Conservation (phyloP, 2,888 invertebrate species). For the Phrixothrix hirtus region DNA sequence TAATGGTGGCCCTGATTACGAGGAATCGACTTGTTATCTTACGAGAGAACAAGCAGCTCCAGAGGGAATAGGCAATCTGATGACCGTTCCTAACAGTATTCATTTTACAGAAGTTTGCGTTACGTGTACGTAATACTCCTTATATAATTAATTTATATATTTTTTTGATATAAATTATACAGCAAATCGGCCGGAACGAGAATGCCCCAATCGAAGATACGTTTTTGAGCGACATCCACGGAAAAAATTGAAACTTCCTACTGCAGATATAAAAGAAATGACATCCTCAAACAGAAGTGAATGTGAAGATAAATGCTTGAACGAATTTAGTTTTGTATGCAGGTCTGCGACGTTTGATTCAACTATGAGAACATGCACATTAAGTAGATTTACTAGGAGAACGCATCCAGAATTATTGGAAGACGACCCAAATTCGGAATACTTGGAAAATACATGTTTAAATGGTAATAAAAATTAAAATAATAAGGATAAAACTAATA, state of each 20-base stretch:
- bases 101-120: conserved; percentile 90
- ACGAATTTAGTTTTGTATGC: conserved; percentile 87
- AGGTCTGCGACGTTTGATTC: conserved; percentile 85
- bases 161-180: not conserved
- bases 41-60: conserved; percentile 84
- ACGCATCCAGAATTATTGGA: conserved; percentile 84
- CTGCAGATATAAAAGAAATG: conserved; percentile 82
- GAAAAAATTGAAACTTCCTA: conserved; percentile 78
- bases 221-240: conserved; percentile 86
- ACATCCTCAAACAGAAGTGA: conserved; percentile 84
- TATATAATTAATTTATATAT: not conserved
- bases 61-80: conserved; percentile 86
- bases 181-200: conserved; percentile 85
- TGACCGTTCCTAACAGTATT: conserved; percentile 85
- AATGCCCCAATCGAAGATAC: conserved; percentile 86
- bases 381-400: conserved; percentile 81
- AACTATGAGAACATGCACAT: conserved; percentile 74
- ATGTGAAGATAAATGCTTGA: conserved; percentile 87
- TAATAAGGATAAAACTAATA: not conserved
- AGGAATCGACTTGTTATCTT: conserved; percentile 85
- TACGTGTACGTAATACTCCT: conserved; percentile 68
- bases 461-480: conserved; percentile 64
- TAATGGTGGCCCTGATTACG: conserved; percentile 79
- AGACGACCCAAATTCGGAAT: conserved; percentile 86
- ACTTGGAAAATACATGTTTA: conserved; percentile 87